A percentile compares a stretch with the other conserved stretches of the same genome.
phyloP scores from a whole-genome alignment of 2,888 invertebrate species.

The Mythimna lalbum region DNA sequence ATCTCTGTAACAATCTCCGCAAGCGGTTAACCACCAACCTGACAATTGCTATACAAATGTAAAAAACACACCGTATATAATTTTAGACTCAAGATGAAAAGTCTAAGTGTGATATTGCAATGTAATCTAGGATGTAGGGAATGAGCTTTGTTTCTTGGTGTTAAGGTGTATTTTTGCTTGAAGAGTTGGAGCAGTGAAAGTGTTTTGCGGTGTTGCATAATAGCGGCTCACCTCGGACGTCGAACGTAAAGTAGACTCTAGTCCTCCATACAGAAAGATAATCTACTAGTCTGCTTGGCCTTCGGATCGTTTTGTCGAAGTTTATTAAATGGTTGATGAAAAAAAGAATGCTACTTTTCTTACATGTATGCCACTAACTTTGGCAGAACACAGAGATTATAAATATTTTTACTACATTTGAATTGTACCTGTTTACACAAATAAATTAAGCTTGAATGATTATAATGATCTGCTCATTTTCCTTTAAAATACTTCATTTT shows the following conservation, averaged over 20 bases:
- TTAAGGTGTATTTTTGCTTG: slow-evolving; percentile 72
- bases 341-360: too few species aligned
- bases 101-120: slow-evolving; percentile 53
- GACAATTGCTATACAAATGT: slow-evolving; percentile 37
- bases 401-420: too few species aligned
- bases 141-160: slow-evolving; percentile 26
- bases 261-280: slow-evolving; percentile 65
- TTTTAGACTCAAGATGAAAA: slow-evolving; percentile 45
- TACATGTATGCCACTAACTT: background rate
- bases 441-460: too few species aligned
- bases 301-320: background rate
- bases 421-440: too few species aligned
- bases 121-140: slow-evolving; percentile 58
- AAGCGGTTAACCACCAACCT: slow-evolving; percentile 49
- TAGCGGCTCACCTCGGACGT: slow-evolving; percentile 78
- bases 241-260: slow-evolving; percentile 68
- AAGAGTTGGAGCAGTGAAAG: slow-evolving; percentile 81
- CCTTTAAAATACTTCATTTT: too few species aligned
- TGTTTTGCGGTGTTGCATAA: slow-evolving; percentile 83
- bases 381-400: background rate
- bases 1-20: slow-evolving; percentile 56
- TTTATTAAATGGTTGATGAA: background rate
- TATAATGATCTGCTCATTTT: too few species aligned
- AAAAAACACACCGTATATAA: slow-evolving; percentile 36
- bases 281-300: slow-evolving; percentile 44